Evolutionary conservation across 2,113 vertebrate species (phyloP).

Genomic region (Sceloporus tristichus): DNA sequence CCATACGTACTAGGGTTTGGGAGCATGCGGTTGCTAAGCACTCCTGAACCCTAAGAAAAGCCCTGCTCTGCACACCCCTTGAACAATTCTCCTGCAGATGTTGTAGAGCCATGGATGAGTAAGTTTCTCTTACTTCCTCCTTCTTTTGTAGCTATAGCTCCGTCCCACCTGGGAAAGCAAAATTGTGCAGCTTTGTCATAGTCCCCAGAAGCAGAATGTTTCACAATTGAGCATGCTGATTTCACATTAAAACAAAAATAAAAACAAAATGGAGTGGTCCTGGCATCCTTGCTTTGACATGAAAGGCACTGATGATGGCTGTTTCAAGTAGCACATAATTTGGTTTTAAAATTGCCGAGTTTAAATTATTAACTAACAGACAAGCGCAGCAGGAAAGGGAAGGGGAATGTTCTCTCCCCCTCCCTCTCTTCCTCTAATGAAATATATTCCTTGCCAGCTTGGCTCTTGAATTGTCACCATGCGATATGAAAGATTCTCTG

Average conservation of each 20-base stretch:
- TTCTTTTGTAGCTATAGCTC: not conserved
- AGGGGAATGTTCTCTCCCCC: not conserved
- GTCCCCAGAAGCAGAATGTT: constrained; percentile 14
- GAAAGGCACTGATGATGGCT: constrained; percentile 20
- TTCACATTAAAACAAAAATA: not conserved
- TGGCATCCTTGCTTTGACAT: constrained; percentile 26
- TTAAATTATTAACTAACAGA: constrained; percentile 67
- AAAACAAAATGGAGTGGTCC: not conserved
- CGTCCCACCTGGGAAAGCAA: not conserved
- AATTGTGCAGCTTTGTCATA: not conserved
- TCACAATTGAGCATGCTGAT: not conserved
- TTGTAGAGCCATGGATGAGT: not conserved
- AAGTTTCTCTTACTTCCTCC: not conserved
- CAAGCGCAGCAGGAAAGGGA: constrained; percentile 47
- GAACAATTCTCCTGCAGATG: not conserved
- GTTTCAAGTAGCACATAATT: constrained; percentile 58
- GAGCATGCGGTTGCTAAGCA: too few species aligned
- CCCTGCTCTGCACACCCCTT: not conserved
- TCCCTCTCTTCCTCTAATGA: constrained; percentile 35
- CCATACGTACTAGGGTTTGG: too few species aligned
- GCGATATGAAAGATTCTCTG: constrained; percentile 59
- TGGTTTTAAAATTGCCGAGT: constrained; percentile 64
- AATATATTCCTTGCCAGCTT: constrained; percentile 45
- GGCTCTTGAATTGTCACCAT: constrained; percentile 59
- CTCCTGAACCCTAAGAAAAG: not conserved